Evolutionary conservation across 2,113 vertebrate species (phyloP), one percentile per base, ranked within the genome.

Genomic region (Ondatra zibethicus): DNA sequence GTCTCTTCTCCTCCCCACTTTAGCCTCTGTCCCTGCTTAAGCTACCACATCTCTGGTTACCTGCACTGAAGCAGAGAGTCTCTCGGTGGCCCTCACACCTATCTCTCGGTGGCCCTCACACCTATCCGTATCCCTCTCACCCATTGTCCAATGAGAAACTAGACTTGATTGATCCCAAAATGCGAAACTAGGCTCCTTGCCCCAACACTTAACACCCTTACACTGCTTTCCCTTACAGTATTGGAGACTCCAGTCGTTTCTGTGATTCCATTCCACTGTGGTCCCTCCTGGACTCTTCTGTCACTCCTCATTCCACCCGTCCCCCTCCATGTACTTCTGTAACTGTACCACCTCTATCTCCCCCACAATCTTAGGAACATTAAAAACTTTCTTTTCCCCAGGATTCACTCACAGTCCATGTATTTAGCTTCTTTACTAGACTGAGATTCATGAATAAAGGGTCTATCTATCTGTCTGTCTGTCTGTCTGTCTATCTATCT

Each of bases 11-110:
- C 31, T 70, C 21, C n/a, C n/a, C 9, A 0, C 39, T 13, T 19
- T 36, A 63, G 47, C 29, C 82, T 11, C 61, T 33, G 17, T n/a
- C 73, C 63, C 36, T 58, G 50, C 6, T 7, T 36, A 29, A 81
- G 66, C 52, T 55, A 23, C 23, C 7, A 4, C 45, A 27, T 75
- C 33, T 89, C 66, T 47, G 68, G 50, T 65, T 5, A 27, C 66
- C 36, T 47, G 2, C 50, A 52, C 5, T 36, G 21, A 73, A 66
- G 52, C 70, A 52, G 58, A 2, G 13, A 70, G 17, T n/a, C 19
- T 61, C 1, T 10, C 5, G 76, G 27, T 7, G 17, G 13, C 45
- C 39, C 17, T 31, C 27, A 31, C 0, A 0, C 27, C 31, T n/a
- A 0, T 70, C n/a, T 61, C 1, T 10, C 5, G 76, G 27, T 7